Evolutionary conservation across 1,140 invertebrate species (phyloP).

Genomic region (Eumaeus atala): DNA sequence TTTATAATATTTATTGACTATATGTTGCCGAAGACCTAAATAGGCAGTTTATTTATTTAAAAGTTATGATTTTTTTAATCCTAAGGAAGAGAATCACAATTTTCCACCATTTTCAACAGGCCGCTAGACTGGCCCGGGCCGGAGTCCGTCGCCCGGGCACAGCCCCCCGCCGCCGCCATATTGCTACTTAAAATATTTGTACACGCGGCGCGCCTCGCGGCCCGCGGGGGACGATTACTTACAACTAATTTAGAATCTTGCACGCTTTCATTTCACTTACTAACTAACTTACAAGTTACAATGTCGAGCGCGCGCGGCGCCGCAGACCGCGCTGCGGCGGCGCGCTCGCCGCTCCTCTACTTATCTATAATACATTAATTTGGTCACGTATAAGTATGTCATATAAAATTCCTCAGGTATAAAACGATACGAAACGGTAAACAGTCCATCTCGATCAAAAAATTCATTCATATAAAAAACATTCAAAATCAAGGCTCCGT

Average conservation of each 20-base stretch:
- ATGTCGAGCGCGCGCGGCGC: background rate
- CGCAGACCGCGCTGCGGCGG: background rate
- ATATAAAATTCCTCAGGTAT: conserved; percentile 6
- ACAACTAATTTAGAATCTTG: conserved; percentile 63
- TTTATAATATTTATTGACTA: too few relatives aligned
- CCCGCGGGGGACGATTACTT: background rate
- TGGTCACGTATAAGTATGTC: conserved; percentile 9
- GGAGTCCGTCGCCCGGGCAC: background rate
- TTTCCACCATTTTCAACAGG: background rate
- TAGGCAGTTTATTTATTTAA: too few relatives aligned
- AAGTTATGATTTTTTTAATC: too few relatives aligned
- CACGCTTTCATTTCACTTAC: conserved; percentile 46
- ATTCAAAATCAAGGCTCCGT: background rate
- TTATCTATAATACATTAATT: background rate
- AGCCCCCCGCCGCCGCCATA: background rate
- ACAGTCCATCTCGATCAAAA: conserved; percentile 1
- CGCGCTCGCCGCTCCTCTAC: background rate
- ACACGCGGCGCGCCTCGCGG: background rate
- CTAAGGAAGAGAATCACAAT: too few relatives aligned
- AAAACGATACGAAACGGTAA: conserved; percentile 10
- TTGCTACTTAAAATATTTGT: background rate
- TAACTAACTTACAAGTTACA: conserved; percentile 12
- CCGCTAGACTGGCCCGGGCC: background rate
- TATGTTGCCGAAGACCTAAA: too few relatives aligned
- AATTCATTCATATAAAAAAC: conserved; percentile 6